Percentiles rank a stretch among this genome's conserved stretches.
Conservation (phyloP, 2,113 vertebrate species). For the Clarias macrocephalus region DNA sequence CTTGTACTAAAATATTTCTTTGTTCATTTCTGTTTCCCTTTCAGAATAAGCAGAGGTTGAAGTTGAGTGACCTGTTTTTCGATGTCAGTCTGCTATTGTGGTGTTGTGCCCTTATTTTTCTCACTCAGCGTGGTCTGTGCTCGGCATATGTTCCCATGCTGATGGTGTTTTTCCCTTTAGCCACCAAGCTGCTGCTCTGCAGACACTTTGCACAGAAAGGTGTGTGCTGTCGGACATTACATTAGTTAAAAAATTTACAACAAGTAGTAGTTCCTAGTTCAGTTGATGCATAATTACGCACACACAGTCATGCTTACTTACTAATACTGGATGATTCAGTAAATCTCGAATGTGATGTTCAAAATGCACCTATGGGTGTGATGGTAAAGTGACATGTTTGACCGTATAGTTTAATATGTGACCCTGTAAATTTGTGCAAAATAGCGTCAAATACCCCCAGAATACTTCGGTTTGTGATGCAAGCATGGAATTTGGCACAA, state of each 20-base stretch:
- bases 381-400: not conserved
- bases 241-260: not conserved
- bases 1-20: not conserved
- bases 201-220: slow-evolving; percentile 83
- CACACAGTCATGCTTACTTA: not conserved
- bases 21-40: slow-evolving; percentile 2
- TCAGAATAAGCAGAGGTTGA: slow-evolving; percentile 78
- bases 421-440: not conserved
- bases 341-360: not conserved
- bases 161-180: slow-evolving; percentile 89
- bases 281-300: not conserved
- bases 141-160: slow-evolving; percentile 88
- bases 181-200: slow-evolving; percentile 77
- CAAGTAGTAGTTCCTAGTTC: not conserved
- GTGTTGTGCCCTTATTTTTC: slow-evolving; percentile 75
- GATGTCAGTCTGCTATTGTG: slow-evolving; percentile 86
- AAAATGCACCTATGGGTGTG: not conserved
- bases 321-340: not conserved
- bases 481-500: no score
- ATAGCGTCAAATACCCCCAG: no score
- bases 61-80: slow-evolving; percentile 86
- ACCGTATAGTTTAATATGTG: not conserved
- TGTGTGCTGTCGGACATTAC: slow-evolving; percentile 49
- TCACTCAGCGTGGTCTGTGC: slow-evolving; percentile 83
- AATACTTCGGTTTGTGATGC: no score